Conservation (phyloP, 2,113 vertebrate genomes). For the Ramphastos sulfuratus region DNA sequence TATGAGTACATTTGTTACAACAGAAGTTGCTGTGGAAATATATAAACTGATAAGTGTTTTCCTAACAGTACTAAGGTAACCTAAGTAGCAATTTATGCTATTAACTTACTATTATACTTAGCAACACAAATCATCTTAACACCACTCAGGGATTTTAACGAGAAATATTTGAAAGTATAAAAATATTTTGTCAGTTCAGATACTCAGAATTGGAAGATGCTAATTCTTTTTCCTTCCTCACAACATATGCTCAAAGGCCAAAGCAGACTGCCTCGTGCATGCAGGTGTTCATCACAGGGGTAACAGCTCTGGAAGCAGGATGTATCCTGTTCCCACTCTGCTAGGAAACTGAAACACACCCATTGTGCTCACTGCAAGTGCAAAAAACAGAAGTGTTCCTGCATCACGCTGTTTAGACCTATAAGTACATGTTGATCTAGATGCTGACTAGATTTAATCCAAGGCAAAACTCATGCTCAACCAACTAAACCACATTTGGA, state of each 20-base stretch:
- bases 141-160: not conserved
- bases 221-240: not conserved
- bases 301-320: accelerated
- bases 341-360: not conserved
- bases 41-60: not conserved
- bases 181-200: not conserved
- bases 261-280: not conserved
- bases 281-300: not conserved
- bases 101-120: not conserved
- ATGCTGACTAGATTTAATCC: not conserved
- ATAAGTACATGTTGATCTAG: not conserved
- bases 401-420: not conserved
- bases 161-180: not conserved
- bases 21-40: not conserved
- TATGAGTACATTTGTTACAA: not conserved
- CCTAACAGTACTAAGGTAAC: not conserved
- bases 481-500: not conserved
- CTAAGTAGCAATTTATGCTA: not conserved
- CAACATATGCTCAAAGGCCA: not conserved
- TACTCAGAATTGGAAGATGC: not conserved
- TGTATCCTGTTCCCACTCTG: not conserved
- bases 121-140: not conserved
- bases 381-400: not conserved
- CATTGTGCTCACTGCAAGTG: not conserved
- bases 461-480: not conserved